Base-by-base conservation (phyloP, 2,113 vertebrate species). In the Prolemur simus region DNA sequence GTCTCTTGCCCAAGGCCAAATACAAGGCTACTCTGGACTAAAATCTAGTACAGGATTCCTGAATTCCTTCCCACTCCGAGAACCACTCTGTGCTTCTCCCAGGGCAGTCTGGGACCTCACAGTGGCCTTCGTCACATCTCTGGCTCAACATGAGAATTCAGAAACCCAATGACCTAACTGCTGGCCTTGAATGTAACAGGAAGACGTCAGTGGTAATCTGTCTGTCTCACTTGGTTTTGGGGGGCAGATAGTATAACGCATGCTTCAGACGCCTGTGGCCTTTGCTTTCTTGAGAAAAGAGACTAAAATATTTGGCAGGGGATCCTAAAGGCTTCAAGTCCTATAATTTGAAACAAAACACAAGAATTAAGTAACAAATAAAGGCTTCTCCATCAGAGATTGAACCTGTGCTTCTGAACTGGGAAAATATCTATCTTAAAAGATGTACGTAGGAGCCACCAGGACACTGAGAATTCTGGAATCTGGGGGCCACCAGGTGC, bases 301-400 rank as follows among this genome's bases (percentile, higher is more conserved):
- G 71, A 47, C 77, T 5, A 49, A 97, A 86, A 71, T 95, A 95
- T 42, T 87, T 92, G 89, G 85, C 81, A 96, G 32, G 39, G 71
- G 1, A 8, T 86, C 66, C 88, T 66, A 85, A 92, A 94, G 63
- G 66, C 47, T 90, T 82, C 27, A 4, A 78, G 88, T 86, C 60
- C 87, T 94, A 39, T 83, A 64, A 95, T 52, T n/a, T 93, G 91
- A 97, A 96, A 93, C 91, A 93, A 97, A 92, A 89, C 52, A 80
- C 37, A 87, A 93, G 74, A 78, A 96, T 76, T 88, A 73, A 69
- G 25, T 77, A 95, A 89, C 69, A 69, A 68, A 88, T 14, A 39
- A 89, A 82, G 45, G 2, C 12, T 42, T 74, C 77, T 56, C 63
- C 21, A n/a, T 34, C 81, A 81, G 52, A 82, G 32, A 63, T 3